Evolutionary conservation across 2,113 vertebrate species (phyloP).

Genomic region (Lophochroa leadbeateri): DNA sequence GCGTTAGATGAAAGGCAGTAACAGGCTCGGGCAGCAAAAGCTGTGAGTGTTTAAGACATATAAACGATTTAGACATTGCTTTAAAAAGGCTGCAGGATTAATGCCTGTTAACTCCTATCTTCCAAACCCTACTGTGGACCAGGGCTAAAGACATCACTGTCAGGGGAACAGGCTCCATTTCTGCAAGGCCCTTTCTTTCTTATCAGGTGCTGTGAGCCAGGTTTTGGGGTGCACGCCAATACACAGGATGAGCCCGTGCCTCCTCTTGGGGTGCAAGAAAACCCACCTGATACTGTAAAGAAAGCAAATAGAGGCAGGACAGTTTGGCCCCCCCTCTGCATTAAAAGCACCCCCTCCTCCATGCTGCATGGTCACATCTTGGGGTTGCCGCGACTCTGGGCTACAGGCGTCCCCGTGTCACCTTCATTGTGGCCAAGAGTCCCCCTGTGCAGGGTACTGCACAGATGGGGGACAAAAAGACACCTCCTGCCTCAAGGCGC

Average conservation of each 20-base stretch:
- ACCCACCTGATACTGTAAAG: fast-evolving
- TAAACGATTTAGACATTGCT: neutral
- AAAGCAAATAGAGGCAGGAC: neutral
- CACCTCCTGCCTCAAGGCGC: neutral
- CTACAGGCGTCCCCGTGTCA: neutral
- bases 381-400: neutral
- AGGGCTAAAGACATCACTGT: neutral
- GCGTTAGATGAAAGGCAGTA: neutral
- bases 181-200: neutral
- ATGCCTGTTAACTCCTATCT: neutral
- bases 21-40: neutral
- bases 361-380: fast-evolving
- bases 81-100: neutral
- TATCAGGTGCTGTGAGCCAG: fast-evolving
- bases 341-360: neutral
- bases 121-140: neutral
- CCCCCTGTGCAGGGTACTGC: neutral
- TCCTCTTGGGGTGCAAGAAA: neutral
- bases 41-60: neutral
- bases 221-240: neutral
- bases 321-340: neutral
- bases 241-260: fast-evolving
- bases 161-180: fast-evolving
- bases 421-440: fast-evolving
- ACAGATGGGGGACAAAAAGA: neutral